These are phyloP conservation scores for Goniozus legneri DNA, from an alignment of 1,140 invertebrate species.

Conservation along the genomic window DNA sequence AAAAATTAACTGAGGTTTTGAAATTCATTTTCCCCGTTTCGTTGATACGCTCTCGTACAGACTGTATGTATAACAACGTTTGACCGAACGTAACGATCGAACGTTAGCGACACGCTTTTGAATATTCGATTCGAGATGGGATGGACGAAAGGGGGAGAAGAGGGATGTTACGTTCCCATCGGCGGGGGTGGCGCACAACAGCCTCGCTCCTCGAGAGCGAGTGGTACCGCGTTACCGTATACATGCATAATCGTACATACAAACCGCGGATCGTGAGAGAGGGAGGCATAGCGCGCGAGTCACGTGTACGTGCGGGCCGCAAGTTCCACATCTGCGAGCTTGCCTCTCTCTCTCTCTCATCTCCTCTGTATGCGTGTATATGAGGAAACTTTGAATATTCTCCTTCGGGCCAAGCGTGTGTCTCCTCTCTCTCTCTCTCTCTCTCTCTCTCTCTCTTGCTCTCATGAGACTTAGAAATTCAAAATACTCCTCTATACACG, in stretches of 20 bases:
- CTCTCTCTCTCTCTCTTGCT: too few species aligned
- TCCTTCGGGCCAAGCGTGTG: background rate
- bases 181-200: background rate
- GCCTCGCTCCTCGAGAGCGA: background rate
- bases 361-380: background rate
- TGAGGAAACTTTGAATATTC: background rate
- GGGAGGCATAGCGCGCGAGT: background rate
- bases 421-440: background rate
- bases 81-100: background rate
- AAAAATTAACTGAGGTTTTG: background rate
- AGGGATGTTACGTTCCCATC: too few species aligned
- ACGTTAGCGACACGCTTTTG: slow-evolving; percentile 5
- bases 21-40: background rate
- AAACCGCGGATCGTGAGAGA: background rate
- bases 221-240: background rate
- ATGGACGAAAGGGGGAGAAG: background rate
- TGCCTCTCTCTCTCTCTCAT: background rate
- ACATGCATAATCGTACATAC: background rate
- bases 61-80: background rate
- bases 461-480: too few species aligned
- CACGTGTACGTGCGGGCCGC: background rate
- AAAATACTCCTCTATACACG: too few species aligned
- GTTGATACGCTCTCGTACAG: too few species aligned
- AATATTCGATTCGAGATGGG: slow-evolving; percentile 11
- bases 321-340: slow-evolving; percentile 12